Percentiles rank a stretch among this genome's conserved stretches.
phyloP scores from a whole-genome alignment of 2,113 vertebrate species.

The Craseonycteris thonglongyai region DNA sequence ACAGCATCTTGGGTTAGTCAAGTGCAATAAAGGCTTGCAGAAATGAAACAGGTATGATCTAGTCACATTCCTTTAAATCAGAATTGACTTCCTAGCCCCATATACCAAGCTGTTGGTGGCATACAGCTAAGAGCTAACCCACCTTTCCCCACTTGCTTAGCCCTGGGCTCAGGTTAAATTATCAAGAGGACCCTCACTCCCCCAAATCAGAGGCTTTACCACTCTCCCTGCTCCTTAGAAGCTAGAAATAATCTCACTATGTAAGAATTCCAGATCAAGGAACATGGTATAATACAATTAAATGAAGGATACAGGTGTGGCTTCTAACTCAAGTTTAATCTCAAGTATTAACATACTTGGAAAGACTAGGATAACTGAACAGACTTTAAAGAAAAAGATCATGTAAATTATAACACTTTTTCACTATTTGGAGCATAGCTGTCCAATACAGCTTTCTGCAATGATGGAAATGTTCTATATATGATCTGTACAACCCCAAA shows the following conservation, averaged over 20 bases:
- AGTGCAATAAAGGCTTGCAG: background rate
- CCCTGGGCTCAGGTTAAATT: background rate
- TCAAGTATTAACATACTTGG: slow-evolving; percentile 12
- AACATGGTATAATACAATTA: background rate
- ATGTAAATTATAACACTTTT: background rate
- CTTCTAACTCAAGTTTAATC: background rate
- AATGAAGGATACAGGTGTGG: background rate
- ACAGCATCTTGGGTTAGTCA: background rate
- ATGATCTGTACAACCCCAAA: background rate
- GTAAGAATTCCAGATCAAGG: background rate
- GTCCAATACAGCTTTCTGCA: background rate
- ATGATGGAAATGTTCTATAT: background rate
- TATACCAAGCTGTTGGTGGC: background rate
- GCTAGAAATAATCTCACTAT: background rate
- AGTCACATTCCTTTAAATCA: background rate
- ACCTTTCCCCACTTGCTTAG: background rate
- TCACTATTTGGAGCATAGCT: background rate
- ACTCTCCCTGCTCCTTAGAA: background rate
- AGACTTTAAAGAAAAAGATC: background rate
- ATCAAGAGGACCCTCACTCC: background rate
- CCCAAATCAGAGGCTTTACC: background rate
- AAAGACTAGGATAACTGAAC: background rate
- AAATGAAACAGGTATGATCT: background rate
- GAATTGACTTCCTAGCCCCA: background rate
- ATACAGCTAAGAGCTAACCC: background rate